Evolutionary conservation across 92 coral and sea anemone species (phyloP).

Genomic region (Ricordea florida): DNA sequence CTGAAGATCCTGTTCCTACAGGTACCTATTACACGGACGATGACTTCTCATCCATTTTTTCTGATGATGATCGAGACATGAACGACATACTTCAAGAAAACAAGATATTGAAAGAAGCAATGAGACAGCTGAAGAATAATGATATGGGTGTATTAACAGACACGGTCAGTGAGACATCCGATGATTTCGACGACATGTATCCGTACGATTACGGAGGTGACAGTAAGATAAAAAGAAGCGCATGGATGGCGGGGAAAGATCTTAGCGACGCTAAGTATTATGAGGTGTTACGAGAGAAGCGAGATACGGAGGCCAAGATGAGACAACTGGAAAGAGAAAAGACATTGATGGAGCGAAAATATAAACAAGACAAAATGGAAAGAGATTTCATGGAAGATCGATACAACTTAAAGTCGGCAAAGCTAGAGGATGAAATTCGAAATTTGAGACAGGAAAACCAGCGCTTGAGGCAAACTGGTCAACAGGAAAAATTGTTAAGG

Average conservation of each 20-base stretch:
- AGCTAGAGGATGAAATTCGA: conserved; percentile 35
- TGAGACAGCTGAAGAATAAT: conserved; percentile 50
- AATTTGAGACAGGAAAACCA: conserved; percentile 50
- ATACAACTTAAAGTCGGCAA: conserved; percentile 11
- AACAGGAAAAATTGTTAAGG: conserved; percentile 13
- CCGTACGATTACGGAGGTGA: background rate
- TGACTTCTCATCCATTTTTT: conserved; percentile 68
- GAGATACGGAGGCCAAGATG: conserved; percentile 62
- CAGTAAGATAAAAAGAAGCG: conserved; percentile 33
- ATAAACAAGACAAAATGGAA: conserved; percentile 32
- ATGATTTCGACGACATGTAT: conserved; percentile 50
- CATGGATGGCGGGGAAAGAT: conserved; percentile 70
- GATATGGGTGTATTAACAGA: conserved; percentile 48
- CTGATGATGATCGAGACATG: conserved; percentile 70
- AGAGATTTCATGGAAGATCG: conserved; percentile 25
- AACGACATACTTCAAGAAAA: conserved; percentile 36
- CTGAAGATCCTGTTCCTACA: background rate
- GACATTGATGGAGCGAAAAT: conserved; percentile 27
- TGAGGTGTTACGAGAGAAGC: conserved; percentile 64
- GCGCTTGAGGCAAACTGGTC: conserved; percentile 15
- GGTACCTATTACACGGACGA: conserved; percentile 33
- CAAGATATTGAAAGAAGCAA: conserved; percentile 52
- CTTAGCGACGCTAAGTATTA: conserved; percentile 56
- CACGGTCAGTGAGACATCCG: conserved; percentile 80
- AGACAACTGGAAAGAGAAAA: conserved; percentile 70